These are phyloP conservation scores for Conus ventricosus DNA, from an alignment of 1,140 invertebrate genomes.

Conservation along the genomic window DNA sequence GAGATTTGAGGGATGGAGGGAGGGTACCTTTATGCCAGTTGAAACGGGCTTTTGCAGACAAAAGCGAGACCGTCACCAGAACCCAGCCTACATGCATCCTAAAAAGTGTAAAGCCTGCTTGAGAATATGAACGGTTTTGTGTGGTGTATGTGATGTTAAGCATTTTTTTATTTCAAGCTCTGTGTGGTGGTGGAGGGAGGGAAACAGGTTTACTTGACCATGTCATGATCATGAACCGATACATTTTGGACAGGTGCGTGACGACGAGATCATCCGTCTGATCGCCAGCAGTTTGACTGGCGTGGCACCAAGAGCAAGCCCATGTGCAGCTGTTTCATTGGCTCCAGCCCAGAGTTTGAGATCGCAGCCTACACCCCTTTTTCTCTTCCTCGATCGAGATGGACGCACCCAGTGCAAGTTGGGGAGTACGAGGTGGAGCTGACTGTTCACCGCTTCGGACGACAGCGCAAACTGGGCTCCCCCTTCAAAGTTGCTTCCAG, in stretches of 20 bases:
- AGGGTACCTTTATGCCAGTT: too few relatives aligned
- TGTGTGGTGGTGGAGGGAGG: too few relatives aligned
- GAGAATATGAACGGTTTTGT: too few relatives aligned
- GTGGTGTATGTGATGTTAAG: too few relatives aligned
- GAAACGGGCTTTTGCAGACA: too few relatives aligned
- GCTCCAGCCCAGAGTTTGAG: constrained; percentile 94
- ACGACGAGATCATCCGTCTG: constrained; percentile 66
- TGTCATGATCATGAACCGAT: too few relatives aligned
- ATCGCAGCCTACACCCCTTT: constrained; percentile 88
- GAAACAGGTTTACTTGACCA: too few relatives aligned
- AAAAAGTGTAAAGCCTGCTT: too few relatives aligned
- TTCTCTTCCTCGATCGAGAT: constrained; percentile 60
- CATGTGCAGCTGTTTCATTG: constrained; percentile 81
- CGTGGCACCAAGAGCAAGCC: constrained; percentile 66
- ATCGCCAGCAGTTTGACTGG: constrained; percentile 71
- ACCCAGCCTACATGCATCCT: too few relatives aligned
- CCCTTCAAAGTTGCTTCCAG: constrained; percentile 64
- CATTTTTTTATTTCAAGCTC: too few relatives aligned
- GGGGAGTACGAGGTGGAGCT: constrained; percentile 71
- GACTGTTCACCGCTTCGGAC: constrained; percentile 59
- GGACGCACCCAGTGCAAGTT: constrained; percentile 59
- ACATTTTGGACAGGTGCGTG: constrained; percentile 48
- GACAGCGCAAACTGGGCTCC: constrained; percentile 58
- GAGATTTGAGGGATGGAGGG: too few relatives aligned
- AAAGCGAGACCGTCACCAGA: too few relatives aligned